phyloP scores from a whole-genome alignment of 2,888 invertebrate species.

The Amorpha juglandis region DNA sequence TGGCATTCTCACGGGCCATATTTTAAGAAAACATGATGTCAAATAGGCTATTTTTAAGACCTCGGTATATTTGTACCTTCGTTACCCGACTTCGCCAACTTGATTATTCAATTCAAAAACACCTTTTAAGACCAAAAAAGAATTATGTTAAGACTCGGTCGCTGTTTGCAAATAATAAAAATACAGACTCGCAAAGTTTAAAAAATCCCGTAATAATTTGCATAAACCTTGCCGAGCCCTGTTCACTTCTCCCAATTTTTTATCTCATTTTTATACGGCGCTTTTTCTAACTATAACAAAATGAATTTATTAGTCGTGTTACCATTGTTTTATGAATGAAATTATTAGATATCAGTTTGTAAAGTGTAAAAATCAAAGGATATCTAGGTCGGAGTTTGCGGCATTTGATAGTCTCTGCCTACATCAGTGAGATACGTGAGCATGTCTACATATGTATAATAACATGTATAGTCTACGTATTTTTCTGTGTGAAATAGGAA shows the following conservation, averaged over 20 bases:
- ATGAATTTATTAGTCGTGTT: constrained; percentile 40
- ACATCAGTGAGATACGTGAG: no score
- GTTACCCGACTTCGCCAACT: constrained; percentile 13
- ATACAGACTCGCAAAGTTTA: constrained; percentile 72
- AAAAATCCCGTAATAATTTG: constrained; percentile 76
- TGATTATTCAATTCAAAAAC: constrained; percentile 26
- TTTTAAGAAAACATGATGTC: not conserved
- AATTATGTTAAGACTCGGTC: constrained; percentile 62
- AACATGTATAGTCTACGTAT: no score
- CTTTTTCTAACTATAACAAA: constrained; percentile 62
- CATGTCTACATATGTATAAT: no score
- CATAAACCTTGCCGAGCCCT: constrained; percentile 73
- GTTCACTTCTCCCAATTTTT: constrained; percentile 69
- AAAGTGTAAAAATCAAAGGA: no score
- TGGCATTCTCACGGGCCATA: not conserved
- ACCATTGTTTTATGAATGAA: constrained; percentile 35
- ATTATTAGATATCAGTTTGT: no score
- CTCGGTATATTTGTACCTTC: constrained; percentile 18
- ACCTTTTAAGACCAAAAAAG: constrained; percentile 35
- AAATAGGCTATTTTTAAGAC: not conserved
- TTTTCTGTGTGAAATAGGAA: not conserved
- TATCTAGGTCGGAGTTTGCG: no score
- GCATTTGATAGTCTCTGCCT: no score
- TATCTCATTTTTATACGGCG: constrained; percentile 62
- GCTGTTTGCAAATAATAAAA: constrained; percentile 76